Percentiles rank a stretch among this genome's conserved stretches.
Conservation (phyloP, 2,113 vertebrate genomes). For the Genyomyrus donnyi region DNA sequence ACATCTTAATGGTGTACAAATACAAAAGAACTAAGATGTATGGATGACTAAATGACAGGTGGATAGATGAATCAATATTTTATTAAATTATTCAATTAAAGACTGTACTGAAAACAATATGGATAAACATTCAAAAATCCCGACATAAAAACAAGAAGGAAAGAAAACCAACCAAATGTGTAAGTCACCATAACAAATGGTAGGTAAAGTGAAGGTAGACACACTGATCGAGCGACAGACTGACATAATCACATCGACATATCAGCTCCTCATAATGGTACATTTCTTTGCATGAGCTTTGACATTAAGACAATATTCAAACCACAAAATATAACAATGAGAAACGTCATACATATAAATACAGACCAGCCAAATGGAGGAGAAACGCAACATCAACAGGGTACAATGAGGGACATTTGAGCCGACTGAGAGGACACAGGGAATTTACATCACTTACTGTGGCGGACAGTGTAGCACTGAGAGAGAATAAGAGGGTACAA, state of each 20-base stretch:
- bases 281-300: neutral
- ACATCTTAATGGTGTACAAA: neutral
- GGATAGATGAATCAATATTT: neutral
- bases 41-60: neutral
- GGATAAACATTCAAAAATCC: constrained; percentile 11
- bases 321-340: neutral
- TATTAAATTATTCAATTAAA: neutral
- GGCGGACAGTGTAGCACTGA: neutral
- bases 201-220: neutral
- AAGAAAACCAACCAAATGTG: constrained; percentile 26
- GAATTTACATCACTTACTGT: constrained; percentile 1
- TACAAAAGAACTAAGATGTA: neutral
- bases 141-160: constrained; percentile 21
- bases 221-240: neutral
- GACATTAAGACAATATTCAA: neutral
- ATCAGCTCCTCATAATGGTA: neutral
- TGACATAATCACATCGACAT: neutral
- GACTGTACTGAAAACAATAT: neutral
- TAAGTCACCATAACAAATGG: constrained; percentile 11
- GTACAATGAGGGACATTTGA: neutral
- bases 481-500: neutral
- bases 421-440: constrained; percentile 34
- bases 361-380: neutral
- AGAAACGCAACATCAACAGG: neutral
- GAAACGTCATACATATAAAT: neutral